Evolutionary conservation across 92 coral and sea anemone genomes (phyloP).

Genomic region (Ricordea florida): DNA sequence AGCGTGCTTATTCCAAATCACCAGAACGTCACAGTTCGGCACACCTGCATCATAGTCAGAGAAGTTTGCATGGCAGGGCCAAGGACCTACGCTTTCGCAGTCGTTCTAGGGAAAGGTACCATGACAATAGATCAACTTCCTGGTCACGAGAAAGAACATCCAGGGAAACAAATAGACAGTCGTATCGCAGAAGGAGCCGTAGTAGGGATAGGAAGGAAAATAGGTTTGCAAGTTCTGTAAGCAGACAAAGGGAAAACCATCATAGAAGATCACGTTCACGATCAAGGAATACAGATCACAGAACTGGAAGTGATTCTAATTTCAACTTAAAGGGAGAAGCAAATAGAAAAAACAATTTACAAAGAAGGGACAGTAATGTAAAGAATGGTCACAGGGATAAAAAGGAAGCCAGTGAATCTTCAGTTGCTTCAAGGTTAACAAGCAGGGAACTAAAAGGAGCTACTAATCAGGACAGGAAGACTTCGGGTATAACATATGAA

Average conservation of each 20-base stretch:
- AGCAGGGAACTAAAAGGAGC: no score
- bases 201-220: constrained; percentile 37
- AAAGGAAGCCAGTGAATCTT: no score
- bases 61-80: constrained; percentile 24
- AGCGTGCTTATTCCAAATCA: constrained; percentile 1
- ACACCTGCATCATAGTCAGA: neutral
- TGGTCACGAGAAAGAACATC: constrained; percentile 4
- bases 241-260: constrained; percentile 4
- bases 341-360: no score
- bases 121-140: constrained; percentile 17
- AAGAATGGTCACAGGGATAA: no score
- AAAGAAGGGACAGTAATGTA: no score
- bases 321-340: no score
- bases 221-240: neutral
- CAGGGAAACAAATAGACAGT: constrained; percentile 38
- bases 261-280: neutral
- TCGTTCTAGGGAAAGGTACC: constrained; percentile 20
- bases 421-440: no score
- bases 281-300: no score
- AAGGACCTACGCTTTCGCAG: constrained; percentile 10
- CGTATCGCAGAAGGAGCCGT: constrained; percentile 15
- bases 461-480: no score
- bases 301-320: no score
- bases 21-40: constrained; percentile 13
- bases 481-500: no score